phyloP scores from a whole-genome alignment of 2,797 vertebrate genomes.

The Chloroceryle amazona region DNA sequence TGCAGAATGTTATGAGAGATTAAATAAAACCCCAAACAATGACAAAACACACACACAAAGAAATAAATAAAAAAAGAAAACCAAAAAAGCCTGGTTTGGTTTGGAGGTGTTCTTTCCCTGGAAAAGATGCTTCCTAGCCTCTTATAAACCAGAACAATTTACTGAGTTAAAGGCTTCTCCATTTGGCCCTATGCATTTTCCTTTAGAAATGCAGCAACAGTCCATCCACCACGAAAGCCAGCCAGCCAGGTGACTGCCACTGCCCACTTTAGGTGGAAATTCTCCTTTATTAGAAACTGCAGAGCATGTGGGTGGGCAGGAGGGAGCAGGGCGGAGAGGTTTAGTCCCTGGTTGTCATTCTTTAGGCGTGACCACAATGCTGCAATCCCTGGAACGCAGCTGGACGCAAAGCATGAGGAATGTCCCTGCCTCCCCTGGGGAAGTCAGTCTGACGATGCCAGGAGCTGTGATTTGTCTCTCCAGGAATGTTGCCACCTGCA shows the following conservation, averaged over 20 bases:
- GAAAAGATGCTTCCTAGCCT: neutral
- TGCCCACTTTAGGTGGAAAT: neutral
- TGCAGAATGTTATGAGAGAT: neutral
- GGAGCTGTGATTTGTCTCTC: slow-evolving; percentile 31
- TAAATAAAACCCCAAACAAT: neutral
- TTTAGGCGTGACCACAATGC: slow-evolving; percentile 4
- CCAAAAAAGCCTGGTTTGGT: neutral
- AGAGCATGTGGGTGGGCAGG: neutral
- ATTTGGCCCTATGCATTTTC: neutral
- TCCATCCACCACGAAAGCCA: neutral
- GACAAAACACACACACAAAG: neutral
- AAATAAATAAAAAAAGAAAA: neutral
- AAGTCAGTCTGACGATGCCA: neutral
- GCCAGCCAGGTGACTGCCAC: neutral
- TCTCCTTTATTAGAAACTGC: neutral
- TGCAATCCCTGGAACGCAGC: slow-evolving; percentile 33
- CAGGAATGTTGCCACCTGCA: slow-evolving; percentile 64
- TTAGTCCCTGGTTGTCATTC: neutral
- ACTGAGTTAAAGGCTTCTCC: slow-evolving; percentile 1
- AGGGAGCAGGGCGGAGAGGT: neutral
- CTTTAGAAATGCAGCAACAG: neutral
- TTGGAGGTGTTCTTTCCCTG: neutral
- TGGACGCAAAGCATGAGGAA: neutral
- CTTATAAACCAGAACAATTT: neutral
- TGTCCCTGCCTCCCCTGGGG: neutral